Percentiles rank a stretch among this genome's conserved stretches.
phyloP scores from a whole-genome alignment of 2,888 invertebrate genomes.

The Hymenopus coronatus region DNA sequence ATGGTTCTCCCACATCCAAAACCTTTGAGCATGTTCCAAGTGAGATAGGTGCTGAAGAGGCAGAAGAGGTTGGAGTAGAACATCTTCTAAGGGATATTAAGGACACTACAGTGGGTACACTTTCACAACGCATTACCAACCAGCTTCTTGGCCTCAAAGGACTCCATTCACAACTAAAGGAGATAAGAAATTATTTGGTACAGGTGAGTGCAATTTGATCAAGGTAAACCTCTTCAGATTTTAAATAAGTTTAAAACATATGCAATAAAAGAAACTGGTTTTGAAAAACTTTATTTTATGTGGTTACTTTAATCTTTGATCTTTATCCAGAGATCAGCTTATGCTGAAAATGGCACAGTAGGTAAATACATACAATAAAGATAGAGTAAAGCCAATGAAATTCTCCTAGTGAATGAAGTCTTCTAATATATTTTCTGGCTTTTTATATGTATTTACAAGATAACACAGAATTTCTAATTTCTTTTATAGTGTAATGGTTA shows the following conservation, averaged over 20 bases:
- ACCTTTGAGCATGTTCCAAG: constrained; percentile 99
- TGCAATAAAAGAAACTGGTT: too few relatives aligned
- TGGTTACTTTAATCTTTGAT: too few relatives aligned
- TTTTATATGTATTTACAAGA: too few relatives aligned
- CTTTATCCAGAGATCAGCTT: too few relatives aligned
- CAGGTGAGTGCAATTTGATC: constrained; percentile 49
- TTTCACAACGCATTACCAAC: constrained; percentile 96
- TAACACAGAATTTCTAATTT: too few relatives aligned
- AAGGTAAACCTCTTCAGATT: background rate
- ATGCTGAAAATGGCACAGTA: too few relatives aligned
- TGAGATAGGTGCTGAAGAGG: constrained; percentile 99
- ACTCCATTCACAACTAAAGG: constrained; percentile 85
- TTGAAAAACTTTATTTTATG: too few relatives aligned
- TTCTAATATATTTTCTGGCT: too few relatives aligned
- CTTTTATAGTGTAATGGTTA: too few relatives aligned
- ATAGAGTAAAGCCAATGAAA: too few relatives aligned
- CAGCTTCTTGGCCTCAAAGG: constrained; percentile 95
- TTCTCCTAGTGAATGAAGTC: too few relatives aligned
- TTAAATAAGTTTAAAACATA: background rate
- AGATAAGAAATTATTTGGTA: constrained; percentile 88
- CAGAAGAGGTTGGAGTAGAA: constrained; percentile 99
- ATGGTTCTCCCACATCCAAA: constrained; percentile 97
- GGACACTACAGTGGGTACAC: constrained; percentile 94
- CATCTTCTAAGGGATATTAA: constrained; percentile 94
- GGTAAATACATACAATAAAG: too few relatives aligned